These are phyloP conservation scores for Agrilus mali DNA, from an alignment of 2,888 invertebrate genomes.

Conservation along the genomic window DNA sequence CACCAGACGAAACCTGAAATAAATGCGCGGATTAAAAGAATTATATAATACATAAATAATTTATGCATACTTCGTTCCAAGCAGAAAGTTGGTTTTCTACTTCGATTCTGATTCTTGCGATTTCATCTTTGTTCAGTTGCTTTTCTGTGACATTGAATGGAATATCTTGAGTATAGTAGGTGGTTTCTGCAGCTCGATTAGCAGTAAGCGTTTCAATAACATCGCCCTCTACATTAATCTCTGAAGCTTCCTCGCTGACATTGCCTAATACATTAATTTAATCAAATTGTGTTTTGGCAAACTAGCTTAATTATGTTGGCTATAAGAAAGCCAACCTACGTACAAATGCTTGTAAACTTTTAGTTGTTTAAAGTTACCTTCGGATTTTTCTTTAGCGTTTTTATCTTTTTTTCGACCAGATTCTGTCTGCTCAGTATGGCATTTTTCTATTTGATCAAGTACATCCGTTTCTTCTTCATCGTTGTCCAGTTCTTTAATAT, in stretches of 20 bases:
- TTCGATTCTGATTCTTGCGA: conserved; percentile 34
- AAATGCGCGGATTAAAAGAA: conserved; percentile 3
- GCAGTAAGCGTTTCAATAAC: conserved; percentile 51
- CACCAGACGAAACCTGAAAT: conserved; percentile 27
- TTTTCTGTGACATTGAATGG: conserved; percentile 16
- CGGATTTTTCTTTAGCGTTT: conserved; percentile 33
- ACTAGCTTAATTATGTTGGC: too few species aligned
- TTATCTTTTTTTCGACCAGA: conserved; percentile 36
- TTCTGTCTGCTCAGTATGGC: conserved; percentile 38
- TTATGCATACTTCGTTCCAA: conserved; percentile 35
- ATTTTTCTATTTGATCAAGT: conserved; percentile 21
- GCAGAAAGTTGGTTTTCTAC: conserved; percentile 38
- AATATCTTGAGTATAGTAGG: conserved; percentile 54
- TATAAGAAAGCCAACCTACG: too few species aligned
- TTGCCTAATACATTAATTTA: too few species aligned
- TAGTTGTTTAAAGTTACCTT: conserved; percentile 17
- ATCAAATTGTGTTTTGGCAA: too few species aligned
- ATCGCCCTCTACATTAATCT: conserved; percentile 64
- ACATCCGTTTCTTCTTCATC: conserved; percentile 22
- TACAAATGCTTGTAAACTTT: too few species aligned
- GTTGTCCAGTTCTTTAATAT: conserved; percentile 28
- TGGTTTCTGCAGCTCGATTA: conserved; percentile 56
- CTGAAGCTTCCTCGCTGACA: conserved; percentile 28
- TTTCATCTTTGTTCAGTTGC: conserved; percentile 27
- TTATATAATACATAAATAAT: conserved; percentile 1